Percentiles rank a stretch among this genome's conserved stretches.
Evolutionary conservation across 1,140 invertebrate species (phyloP).

Genomic region (Brachionus angularis): DNA sequence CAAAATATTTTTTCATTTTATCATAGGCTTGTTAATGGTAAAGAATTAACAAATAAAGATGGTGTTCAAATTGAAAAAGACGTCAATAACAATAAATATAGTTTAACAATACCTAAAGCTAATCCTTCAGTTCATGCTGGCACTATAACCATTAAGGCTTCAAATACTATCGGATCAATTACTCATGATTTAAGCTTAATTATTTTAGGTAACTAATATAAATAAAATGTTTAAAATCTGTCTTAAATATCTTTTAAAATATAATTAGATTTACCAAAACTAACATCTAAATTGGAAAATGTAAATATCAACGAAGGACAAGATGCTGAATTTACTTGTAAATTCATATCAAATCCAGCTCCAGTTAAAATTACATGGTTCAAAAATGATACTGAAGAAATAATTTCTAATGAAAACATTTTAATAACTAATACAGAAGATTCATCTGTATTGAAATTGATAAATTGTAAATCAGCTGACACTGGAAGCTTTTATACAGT

Average conservation of each 20-base stretch:
- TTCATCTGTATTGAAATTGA: background rate
- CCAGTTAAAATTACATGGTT: background rate
- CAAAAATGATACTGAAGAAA: slow-evolving; percentile 23
- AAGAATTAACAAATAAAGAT: background rate
- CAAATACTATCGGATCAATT: background rate
- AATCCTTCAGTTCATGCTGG: background rate
- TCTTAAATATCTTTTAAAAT: background rate
- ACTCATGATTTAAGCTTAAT: background rate
- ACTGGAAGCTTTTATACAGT: background rate
- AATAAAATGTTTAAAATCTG: background rate
- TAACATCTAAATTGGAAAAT: background rate
- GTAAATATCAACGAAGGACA: background rate
- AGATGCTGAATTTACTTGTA: slow-evolving; percentile 4
- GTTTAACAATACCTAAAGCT: background rate
- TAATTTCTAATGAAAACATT: background rate
- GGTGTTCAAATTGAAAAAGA: slow-evolving; percentile 14
- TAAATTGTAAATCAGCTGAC: background rate
- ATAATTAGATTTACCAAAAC: background rate
- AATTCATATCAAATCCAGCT: slow-evolving; percentile 7
- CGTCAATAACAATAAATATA: background rate
- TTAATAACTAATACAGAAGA: background rate
- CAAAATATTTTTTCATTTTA: background rate
- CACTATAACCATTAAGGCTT: background rate
- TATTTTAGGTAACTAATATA: slow-evolving; percentile 1
- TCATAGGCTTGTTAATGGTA: background rate